phyloP scores from a whole-genome alignment of 2,888 invertebrate species.

The Hedya salicella region DNA sequence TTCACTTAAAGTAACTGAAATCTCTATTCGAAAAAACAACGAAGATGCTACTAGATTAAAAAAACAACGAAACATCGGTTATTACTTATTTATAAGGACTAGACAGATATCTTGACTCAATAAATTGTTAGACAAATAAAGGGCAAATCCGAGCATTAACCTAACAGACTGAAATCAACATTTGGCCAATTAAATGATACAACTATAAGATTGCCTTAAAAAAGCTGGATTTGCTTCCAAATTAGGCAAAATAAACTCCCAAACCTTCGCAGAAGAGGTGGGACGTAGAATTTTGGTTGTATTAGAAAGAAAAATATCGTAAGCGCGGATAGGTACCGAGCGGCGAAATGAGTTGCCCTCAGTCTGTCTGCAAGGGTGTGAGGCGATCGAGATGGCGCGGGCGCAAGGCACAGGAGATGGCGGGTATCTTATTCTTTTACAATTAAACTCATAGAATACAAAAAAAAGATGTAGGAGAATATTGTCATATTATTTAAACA shows the following conservation, averaged over 20 bases:
- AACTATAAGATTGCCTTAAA: not conserved
- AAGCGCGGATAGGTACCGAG: constrained; percentile 78
- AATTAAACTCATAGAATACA: no score
- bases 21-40: no score
- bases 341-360: constrained; percentile 83
- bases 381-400: constrained; percentile 70
- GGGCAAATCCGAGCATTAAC: no score
- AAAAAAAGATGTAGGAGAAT: no score
- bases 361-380: constrained; percentile 79
- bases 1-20: no score
- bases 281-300: constrained; percentile 49
- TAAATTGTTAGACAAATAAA: no score
- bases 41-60: no score
- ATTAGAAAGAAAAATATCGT: constrained; percentile 82
- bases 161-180: not conserved
- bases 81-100: no score
- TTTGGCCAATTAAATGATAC: not conserved
- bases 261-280: constrained; percentile 13
- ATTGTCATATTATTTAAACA: no score
- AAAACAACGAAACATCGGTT: no score
- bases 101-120: no score
- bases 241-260: constrained; percentile 27
- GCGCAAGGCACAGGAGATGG: constrained; percentile 49
- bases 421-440: constrained; percentile 15
- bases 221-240: constrained; percentile 19